Percentiles rank a stretch among this genome's conserved stretches.
Conservation (phyloP, 2,113 vertebrate genomes). For the Rattus norvegicus region DNA sequence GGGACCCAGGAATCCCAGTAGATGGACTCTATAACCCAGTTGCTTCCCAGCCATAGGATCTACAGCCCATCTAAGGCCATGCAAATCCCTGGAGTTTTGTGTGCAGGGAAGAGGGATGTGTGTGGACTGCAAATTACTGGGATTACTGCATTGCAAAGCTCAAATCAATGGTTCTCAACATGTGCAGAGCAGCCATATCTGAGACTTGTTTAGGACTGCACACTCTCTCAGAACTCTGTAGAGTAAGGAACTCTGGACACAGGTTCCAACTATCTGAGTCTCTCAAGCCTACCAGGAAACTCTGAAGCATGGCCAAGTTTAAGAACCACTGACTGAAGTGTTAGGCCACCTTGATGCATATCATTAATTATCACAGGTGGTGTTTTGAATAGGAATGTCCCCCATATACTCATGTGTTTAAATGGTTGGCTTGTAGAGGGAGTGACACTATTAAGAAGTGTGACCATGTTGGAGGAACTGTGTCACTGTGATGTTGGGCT, state of each 20-base stretch:
- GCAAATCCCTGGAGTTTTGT: background rate
- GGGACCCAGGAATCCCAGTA: background rate
- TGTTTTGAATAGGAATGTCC: background rate
- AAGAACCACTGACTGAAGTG: background rate
- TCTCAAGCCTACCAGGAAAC: background rate
- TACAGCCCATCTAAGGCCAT: background rate
- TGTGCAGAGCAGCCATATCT: background rate
- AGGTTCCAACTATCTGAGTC: background rate
- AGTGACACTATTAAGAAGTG: background rate
- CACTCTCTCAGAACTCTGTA: background rate
- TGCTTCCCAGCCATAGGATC: background rate
- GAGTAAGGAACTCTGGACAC: background rate
- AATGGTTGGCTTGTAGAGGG: background rate
- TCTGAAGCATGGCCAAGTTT: background rate
- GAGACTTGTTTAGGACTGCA: background rate
- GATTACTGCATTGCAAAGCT: background rate
- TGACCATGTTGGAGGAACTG: background rate
- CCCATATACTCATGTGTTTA: background rate
- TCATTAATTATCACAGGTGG: background rate
- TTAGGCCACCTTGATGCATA: background rate
- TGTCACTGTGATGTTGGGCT: background rate
- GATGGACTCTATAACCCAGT: background rate
- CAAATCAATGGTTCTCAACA: background rate
- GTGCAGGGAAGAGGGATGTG: background rate
- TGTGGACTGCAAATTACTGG: background rate